These are phyloP conservation scores for Anthoptus insignis DNA, from an alignment of 2,888 invertebrate genomes.

Conservation along the genomic window DNA sequence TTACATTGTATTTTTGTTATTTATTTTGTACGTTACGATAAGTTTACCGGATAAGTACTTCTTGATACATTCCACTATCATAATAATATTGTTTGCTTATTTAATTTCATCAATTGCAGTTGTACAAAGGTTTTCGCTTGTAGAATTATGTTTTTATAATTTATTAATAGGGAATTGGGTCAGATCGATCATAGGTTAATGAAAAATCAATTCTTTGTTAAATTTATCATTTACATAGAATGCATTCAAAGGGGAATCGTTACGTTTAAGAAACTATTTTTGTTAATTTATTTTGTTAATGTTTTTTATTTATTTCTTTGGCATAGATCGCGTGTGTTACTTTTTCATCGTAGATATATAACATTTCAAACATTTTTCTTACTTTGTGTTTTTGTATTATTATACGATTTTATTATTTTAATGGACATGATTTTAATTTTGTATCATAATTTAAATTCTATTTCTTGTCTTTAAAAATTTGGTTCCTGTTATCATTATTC, in stretches of 20 bases:
- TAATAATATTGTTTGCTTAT: constrained; percentile 48
- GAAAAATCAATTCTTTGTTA: constrained; percentile 5
- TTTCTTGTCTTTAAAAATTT: constrained; percentile 62
- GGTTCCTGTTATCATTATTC: constrained; percentile 87
- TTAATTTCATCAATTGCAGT: constrained; percentile 38
- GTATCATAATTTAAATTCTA: constrained; percentile 57
- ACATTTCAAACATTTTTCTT: constrained; percentile 40
- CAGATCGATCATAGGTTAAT: not conserved
- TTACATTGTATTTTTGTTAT: constrained; percentile 48
- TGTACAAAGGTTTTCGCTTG: constrained; percentile 39
- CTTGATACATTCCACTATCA: constrained; percentile 62
- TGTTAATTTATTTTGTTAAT: constrained; percentile 83
- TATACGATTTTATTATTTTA: constrained; percentile 63
- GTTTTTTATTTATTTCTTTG: constrained; percentile 71
- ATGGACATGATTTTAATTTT: constrained; percentile 55
- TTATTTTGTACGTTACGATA: constrained; percentile 50
- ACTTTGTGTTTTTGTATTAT: constrained; percentile 56
- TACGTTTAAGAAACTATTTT: constrained; percentile 84
- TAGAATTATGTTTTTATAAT: constrained; percentile 14
- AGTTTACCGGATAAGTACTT: constrained; percentile 47
- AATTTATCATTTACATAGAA: constrained; percentile 21
- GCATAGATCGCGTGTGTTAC: constrained; percentile 72
- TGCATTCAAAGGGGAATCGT: constrained; percentile 77
- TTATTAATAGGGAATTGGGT: constrained; percentile 10
- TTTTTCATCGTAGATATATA: constrained; percentile 51